Base-by-base conservation (phyloP, 92 coral and sea anemone genomes). In the Nematostella vectensis region DNA sequence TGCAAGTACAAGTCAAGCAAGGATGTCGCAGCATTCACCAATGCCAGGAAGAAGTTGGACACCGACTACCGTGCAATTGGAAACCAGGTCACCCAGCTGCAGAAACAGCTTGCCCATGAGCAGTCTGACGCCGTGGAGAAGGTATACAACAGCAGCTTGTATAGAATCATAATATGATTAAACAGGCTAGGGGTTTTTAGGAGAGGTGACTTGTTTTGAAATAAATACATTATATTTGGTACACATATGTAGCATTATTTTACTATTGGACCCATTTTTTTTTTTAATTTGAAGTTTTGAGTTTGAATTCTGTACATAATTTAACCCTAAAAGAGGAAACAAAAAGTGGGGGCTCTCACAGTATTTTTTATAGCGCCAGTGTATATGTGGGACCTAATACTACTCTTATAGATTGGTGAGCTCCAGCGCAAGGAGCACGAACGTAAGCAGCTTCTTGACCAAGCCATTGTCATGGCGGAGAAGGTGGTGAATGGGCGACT, bases 1-100 rank as follows among this genome's bases (percentile, higher is more conserved):
- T 78, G 81, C 63, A 91, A 86, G 73, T 91, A 29, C 82, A 91
- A 91, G 74, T 75, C 95, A 1, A 61, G 88, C 65, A 91, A 81
- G 63, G 98, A 91, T 72, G 51, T 80, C 49, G 31, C 88, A 2
- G 68, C 96, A 40, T 91, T 86, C 61, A 72, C 81, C 26, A 91
- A 73, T 78, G 98, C 93, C 22, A 88, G 98, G 37, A 91, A 91
- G 77, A 91, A 91, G 82, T 59, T 91, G 62, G 98, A 91, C 52
- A 55, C 93, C 17, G 98, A 91, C 22, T 91, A 91, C 55, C 98
- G 98, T 48, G 60, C 83, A 52, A 76, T 91, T 69, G 70, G 93
- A 47, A 70, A 65, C 61, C 86, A 91, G 83, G 71, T 91, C 56
- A 18, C 82, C 26, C 88, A 85, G 69, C 74, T 80, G 48, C 96